Percentiles rank a stretch among this genome's conserved stretches.
phyloP scores from a whole-genome alignment of 2,797 vertebrate genomes.

The Menidia menidia region DNA sequence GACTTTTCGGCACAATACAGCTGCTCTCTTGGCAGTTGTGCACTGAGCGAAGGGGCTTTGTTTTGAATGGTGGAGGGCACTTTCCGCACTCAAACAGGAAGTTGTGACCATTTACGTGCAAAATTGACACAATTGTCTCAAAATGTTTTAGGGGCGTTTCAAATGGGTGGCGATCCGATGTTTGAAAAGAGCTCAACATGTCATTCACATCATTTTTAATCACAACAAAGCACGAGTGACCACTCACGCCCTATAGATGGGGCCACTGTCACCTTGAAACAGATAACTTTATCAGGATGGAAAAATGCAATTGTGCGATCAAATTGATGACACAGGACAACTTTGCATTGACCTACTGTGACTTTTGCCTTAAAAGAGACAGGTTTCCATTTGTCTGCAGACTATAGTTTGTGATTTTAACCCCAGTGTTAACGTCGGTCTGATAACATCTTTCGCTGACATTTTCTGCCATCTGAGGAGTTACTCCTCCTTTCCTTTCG shows the following conservation, averaged over 20 bases:
- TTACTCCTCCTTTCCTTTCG: background rate
- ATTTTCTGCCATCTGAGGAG: background rate
- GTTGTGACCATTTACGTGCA: background rate
- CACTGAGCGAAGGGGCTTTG: constrained; percentile 19
- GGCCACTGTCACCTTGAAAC: background rate
- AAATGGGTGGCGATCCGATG: background rate
- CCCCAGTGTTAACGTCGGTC: background rate
- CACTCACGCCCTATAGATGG: background rate
- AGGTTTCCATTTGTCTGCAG: too few species aligned
- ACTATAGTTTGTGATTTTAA: background rate
- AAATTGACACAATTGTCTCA: background rate
- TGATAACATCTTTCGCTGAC: background rate
- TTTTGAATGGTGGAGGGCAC: constrained; percentile 17
- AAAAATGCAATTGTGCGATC: background rate
- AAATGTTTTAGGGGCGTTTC: background rate
- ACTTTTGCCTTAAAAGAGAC: too few species aligned
- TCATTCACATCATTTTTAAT: background rate
- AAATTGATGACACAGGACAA: background rate
- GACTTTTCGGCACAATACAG: constrained; percentile 49
- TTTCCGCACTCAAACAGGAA: background rate
- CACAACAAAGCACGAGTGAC: background rate
- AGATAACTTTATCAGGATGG: background rate
- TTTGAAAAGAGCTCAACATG: background rate
- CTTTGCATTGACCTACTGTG: too few species aligned
- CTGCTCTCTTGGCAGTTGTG: constrained; percentile 37